A percentile compares a stretch with the other conserved stretches of the same genome.
phyloP scores from a whole-genome alignment of 1,140 invertebrate genomes.

The Aporrectodea caliginosa region DNA sequence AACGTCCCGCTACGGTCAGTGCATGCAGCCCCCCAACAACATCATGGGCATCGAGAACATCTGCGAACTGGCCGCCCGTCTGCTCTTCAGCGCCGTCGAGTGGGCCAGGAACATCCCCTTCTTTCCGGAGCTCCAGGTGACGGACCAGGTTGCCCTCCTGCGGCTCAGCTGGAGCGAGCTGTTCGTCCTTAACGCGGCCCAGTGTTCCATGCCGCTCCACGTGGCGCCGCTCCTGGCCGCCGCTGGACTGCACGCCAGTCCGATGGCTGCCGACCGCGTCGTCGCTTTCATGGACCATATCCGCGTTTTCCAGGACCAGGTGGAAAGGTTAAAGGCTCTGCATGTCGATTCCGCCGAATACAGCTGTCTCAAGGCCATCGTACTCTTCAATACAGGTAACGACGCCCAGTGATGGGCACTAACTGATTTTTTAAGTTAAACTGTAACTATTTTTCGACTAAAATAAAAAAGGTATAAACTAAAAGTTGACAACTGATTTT shows the following conservation, averaged over 20 bases:
- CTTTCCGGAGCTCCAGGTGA: conserved; percentile 77
- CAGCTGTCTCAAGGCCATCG: conserved; percentile 97
- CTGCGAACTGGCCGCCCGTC: conserved; percentile 88
- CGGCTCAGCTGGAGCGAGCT: conserved; percentile 94
- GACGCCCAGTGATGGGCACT: too few species aligned
- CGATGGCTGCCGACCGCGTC: conserved; percentile 93
- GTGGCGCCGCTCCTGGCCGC: conserved; percentile 90
- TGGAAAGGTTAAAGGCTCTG: conserved; percentile 94
- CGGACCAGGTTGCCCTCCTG: conserved; percentile 82
- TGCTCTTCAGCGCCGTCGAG: conserved; percentile 93
- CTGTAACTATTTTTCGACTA: too few species aligned
- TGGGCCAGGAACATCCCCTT: conserved; percentile 97
- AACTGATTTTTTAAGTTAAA: too few species aligned
- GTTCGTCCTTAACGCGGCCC: conserved; percentile 95
- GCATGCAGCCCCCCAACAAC: conserved; percentile 67
- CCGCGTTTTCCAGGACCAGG: conserved; percentile 90
- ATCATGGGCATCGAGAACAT: conserved; percentile 72
- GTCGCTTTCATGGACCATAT: conserved; percentile 99
- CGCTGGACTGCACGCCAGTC: conserved; percentile 83
- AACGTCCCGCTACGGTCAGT: conserved; percentile 87
- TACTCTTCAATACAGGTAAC: conserved; percentile 94
- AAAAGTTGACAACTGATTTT: too few species aligned
- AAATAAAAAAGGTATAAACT: too few species aligned
- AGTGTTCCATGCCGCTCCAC: conserved; percentile 91
- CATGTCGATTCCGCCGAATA: conserved; percentile 98